phyloP scores from a whole-genome alignment of 37 sponge, comb jelly and placozoan genomes.

The Diacarnus erythraeanus region DNA sequence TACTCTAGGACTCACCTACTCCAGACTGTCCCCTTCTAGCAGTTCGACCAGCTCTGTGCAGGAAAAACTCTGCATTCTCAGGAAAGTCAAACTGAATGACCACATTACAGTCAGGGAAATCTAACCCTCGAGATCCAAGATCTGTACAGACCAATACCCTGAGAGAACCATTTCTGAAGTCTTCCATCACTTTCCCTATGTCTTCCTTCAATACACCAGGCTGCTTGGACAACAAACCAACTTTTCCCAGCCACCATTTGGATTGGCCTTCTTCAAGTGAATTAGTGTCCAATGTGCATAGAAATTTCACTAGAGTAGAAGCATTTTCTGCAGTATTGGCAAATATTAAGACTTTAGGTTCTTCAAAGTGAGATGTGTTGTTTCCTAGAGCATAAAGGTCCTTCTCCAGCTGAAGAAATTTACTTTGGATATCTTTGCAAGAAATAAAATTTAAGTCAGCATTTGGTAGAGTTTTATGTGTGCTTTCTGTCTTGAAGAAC shows the following conservation, averaged over 20 bases:
- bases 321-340: constrained; percentile 36
- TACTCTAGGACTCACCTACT: constrained; percentile 58
- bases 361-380: background rate
- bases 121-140: constrained; percentile 74
- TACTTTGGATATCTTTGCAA: background rate
- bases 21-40: constrained; percentile 74
- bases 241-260: constrained; percentile 14
- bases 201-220: constrained; percentile 16
- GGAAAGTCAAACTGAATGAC: constrained; percentile 90
- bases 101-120: constrained; percentile 61
- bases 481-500: constrained; percentile 49
- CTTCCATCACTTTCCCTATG: constrained; percentile 25
- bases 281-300: background rate
- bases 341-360: constrained; percentile 49
- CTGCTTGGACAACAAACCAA: constrained; percentile 21
- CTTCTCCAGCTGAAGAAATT: constrained; percentile 6
- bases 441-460: constrained; percentile 34
- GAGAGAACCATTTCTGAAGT: constrained; percentile 41
- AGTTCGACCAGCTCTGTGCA: constrained; percentile 87
- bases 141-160: constrained; percentile 70
- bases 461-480: constrained; percentile 41
- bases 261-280: constrained; percentile 12
- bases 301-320: background rate
- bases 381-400: constrained; percentile 18
- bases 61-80: constrained; percentile 62